Conservation (phyloP, 1,140 invertebrate species). For the Acromyrmex heyeri region DNA sequence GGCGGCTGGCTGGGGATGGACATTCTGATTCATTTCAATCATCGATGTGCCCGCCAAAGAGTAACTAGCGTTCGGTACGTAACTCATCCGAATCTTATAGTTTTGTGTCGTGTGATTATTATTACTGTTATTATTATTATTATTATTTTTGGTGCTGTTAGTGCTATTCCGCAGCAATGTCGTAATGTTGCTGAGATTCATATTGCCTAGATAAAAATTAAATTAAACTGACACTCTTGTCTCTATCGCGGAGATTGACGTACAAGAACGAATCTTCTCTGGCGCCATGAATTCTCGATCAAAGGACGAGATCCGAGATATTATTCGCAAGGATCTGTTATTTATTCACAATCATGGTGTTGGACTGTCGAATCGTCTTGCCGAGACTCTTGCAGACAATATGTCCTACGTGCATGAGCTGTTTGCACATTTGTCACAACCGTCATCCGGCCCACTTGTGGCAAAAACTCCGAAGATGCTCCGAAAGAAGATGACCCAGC, state of each 20-base stretch:
- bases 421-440: constrained; percentile 71
- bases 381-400: constrained; percentile 48
- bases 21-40: neutral
- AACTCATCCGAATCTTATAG: no score
- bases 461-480: constrained; percentile 81
- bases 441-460: constrained; percentile 75
- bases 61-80: neutral
- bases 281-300: constrained; percentile 58
- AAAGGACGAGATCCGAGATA: constrained; percentile 45
- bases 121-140: neutral
- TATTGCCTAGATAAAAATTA: neutral
- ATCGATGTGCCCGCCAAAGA: constrained; percentile 26
- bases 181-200: neutral
- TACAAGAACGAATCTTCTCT: neutral
- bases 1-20: no score
- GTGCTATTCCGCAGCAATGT: neutral
- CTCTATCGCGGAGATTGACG: neutral
- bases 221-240: neutral
- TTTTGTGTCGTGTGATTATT: neutral
- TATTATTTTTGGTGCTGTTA: neutral
- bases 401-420: constrained; percentile 64
- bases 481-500: constrained; percentile 72
- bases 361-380: constrained; percentile 60
- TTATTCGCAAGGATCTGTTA: constrained; percentile 52
- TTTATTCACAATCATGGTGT: constrained; percentile 49